Conservation (phyloP, 2,888 invertebrate species). For the Acanthosepion lycidas region DNA sequence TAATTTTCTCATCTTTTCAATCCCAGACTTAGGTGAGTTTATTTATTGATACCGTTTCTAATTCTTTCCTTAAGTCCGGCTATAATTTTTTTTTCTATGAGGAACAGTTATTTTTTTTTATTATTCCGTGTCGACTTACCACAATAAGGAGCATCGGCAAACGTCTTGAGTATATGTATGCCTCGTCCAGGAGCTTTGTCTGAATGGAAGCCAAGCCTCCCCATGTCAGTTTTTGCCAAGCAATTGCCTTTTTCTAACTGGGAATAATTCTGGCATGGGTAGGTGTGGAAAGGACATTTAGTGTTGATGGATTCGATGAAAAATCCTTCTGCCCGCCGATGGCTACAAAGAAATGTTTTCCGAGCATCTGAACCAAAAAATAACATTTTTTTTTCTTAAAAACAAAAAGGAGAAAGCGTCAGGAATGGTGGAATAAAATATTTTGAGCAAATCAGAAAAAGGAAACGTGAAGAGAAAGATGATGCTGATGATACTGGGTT, state of each 20-base stretch:
- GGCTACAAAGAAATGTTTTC: slow-evolving; percentile 88
- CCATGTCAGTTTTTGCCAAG: neutral
- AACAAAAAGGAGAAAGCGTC: no score
- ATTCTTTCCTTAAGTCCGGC: no score
- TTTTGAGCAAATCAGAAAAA: no score
- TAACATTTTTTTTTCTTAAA: neutral
- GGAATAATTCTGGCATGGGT: slow-evolving; percentile 86
- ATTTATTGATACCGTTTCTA: no score
- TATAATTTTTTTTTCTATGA: no score
- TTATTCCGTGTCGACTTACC: slow-evolving; percentile 52
- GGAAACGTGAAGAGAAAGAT: no score
- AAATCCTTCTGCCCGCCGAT: slow-evolving; percentile 87
- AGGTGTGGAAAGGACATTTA: slow-evolving; percentile 84
- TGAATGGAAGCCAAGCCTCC: slow-evolving; percentile 73
- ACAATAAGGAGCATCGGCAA: slow-evolving; percentile 56
- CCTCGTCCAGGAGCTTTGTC: slow-evolving; percentile 59
- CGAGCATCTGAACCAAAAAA: slow-evolving; percentile 75
- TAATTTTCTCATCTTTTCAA: no score
- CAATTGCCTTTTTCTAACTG: slow-evolving; percentile 73
- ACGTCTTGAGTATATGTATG: slow-evolving; percentile 56
- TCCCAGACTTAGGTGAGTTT: no score
- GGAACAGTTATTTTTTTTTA: no score
- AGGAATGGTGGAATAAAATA: neutral
- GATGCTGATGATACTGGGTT: no score
- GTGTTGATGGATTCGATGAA: slow-evolving; percentile 89